A percentile compares a stretch with the other conserved stretches of the same genome.
Conservation (phyloP, 2,797 vertebrate species). For the Sitta carolinensis region DNA sequence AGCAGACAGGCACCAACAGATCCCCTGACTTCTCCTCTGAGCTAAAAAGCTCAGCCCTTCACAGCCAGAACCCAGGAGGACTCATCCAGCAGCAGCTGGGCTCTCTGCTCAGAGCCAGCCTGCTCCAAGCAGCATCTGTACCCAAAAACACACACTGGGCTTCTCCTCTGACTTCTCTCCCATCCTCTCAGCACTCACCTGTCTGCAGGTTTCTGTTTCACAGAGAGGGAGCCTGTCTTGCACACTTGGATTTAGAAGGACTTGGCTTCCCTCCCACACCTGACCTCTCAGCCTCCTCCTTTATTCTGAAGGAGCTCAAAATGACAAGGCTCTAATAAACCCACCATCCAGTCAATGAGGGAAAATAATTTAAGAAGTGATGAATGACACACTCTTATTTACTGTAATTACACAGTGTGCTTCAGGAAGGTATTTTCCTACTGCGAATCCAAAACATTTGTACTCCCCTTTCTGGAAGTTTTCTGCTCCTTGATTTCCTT, state of each 20-base stretch:
- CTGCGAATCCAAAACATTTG: neutral
- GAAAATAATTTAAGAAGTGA: conserved; percentile 2
- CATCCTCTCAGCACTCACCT: neutral
- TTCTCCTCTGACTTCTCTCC: neutral
- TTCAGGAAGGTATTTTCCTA: conserved; percentile 10
- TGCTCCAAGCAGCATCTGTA: neutral
- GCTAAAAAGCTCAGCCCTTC: neutral
- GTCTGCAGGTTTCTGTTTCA: neutral
- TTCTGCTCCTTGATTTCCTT: neutral
- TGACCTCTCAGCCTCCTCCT: neutral
- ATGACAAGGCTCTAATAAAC: neutral
- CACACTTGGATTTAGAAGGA: neutral
- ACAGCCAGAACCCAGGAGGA: neutral
- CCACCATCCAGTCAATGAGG: neutral
- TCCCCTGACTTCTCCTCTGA: neutral
- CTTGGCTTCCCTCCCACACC: neutral
- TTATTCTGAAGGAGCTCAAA: neutral
- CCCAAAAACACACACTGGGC: neutral
- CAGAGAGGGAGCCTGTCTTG: neutral
- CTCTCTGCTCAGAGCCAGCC: neutral
- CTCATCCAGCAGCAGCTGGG: fast-evolving
- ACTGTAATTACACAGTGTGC: neutral
- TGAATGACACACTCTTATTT: conserved; percentile 28
- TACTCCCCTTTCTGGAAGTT: neutral
- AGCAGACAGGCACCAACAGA: neutral